Percentiles rank a stretch among this genome's conserved stretches.
Conservation (phyloP, 2,113 vertebrate species). For the Geococcyx californianus region DNA sequence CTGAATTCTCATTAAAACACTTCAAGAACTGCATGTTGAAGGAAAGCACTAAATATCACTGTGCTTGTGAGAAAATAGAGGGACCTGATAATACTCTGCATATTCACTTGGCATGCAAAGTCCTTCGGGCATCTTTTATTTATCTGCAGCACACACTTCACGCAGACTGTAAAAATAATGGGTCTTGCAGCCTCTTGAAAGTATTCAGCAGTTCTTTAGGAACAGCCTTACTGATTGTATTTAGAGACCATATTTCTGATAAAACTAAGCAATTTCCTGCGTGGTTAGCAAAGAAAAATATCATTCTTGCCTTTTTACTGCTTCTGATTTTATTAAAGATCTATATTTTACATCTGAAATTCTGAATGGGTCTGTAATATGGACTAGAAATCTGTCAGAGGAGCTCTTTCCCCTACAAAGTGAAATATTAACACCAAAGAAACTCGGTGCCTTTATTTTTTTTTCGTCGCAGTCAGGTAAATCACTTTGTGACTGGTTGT, state of each 20-base stretch:
- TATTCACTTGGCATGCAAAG: background rate
- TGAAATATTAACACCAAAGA: background rate
- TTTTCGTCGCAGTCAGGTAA: background rate
- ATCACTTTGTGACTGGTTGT: background rate
- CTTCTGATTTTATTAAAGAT: background rate
- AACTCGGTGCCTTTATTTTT: background rate
- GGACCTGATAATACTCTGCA: background rate
- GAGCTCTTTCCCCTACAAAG: background rate
- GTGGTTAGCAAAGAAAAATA: background rate
- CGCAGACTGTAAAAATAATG: background rate
- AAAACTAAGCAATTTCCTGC: slow-evolving; percentile 3
- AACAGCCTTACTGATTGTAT: background rate
- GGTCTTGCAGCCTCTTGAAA: background rate
- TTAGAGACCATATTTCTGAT: background rate
- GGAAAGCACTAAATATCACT: background rate
- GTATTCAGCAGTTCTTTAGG: background rate
- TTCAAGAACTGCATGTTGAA: background rate
- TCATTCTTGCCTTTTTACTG: background rate
- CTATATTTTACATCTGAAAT: background rate
- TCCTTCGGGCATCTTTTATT: background rate
- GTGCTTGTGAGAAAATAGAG: background rate
- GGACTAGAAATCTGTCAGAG: background rate
- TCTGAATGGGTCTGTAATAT: background rate
- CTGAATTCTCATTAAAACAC: background rate
- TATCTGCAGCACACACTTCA: background rate